Evolutionary conservation across 2,113 vertebrate species (phyloP).

Genomic region (Phalacrocorax aristotelis): DNA sequence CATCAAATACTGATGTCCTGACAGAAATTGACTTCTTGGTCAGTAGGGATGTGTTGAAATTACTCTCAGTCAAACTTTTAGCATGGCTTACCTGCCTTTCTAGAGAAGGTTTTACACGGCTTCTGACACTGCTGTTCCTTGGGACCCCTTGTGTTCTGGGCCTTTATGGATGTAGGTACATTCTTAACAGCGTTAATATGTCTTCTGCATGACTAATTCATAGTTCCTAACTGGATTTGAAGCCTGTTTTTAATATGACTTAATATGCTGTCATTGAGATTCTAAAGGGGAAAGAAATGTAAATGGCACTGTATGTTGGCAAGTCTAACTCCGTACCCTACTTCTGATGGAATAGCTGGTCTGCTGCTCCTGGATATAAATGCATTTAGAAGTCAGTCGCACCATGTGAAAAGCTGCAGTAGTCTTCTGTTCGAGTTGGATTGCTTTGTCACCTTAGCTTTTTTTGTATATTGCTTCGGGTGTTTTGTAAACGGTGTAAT

Average conservation of each 20-base stretch:
- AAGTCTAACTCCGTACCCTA: neutral
- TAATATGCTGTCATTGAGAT: neutral
- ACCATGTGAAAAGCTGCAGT: neutral
- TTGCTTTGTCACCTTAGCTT: neutral
- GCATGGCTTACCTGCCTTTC: neutral
- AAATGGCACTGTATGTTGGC: neutral
- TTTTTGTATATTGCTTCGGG: neutral
- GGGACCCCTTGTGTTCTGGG: neutral
- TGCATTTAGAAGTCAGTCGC: neutral
- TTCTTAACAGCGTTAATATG: neutral
- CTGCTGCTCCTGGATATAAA: neutral
- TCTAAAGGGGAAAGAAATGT: neutral
- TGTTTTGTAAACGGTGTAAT: neutral
- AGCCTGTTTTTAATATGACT: neutral
- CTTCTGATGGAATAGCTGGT: neutral
- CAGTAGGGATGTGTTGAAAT: neutral
- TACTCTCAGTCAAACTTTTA: neutral
- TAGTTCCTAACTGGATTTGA: neutral
- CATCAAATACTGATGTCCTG: neutral
- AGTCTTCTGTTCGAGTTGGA: neutral
- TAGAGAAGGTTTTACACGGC: neutral
- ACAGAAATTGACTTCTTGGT: neutral
- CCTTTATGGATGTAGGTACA: rapidly evolving
- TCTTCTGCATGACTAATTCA: neutral
- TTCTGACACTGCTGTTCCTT: neutral